Evolutionary conservation across 2,113 vertebrate genomes (phyloP), one percentile per base, ranked within the genome.

Genomic region (Oncorhynchus kisutch): DNA sequence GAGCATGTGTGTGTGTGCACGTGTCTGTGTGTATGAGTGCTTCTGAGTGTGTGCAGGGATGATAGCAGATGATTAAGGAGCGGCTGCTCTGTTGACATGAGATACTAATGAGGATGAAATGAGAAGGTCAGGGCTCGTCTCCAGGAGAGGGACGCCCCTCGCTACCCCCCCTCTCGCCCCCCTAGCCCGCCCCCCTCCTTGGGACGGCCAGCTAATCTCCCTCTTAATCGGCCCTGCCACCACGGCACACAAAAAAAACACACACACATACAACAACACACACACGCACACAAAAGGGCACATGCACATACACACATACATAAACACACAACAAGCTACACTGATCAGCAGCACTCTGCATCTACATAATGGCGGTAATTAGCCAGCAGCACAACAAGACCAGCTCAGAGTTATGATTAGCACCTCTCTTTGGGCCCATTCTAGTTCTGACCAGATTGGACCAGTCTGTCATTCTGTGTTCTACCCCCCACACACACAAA

Each of bases 41-140:
- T 66, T 78, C 66, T 77, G 77, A 76, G 82, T 81, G 74, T 77
- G 49, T 68, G 78, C 79, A 86, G 86, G 92, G 91, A 95, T 92
- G 91, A 95, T 93, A 90, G 94, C 92, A 87, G 87, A 95, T 95
- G 95, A 96, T 95, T 93, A 95, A 96, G 92, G 95, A 96, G 95
- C 91, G 93, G 84, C 91, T 89, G 86, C 92, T 95, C 93, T 93
- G 93, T 94, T 92, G 94, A 95, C 92, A 94, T 88, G 91, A 93
- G 94, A 94, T 91, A 87, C 94, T 96, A 96, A 98, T 96, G 95
- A 96, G 91, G 89, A 94, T 96, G 94, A 95, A 95, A 94, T 93
- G 92, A 95, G 95, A 93, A 94, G 96, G 95, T 95, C 95, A 95
- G 92, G 73, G 90, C 93, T 95, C 87, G 90, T 94, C 91, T 91